Evolutionary conservation across 2,797 vertebrate species (phyloP).

Genomic region (Gymnopithys bicolor): DNA sequence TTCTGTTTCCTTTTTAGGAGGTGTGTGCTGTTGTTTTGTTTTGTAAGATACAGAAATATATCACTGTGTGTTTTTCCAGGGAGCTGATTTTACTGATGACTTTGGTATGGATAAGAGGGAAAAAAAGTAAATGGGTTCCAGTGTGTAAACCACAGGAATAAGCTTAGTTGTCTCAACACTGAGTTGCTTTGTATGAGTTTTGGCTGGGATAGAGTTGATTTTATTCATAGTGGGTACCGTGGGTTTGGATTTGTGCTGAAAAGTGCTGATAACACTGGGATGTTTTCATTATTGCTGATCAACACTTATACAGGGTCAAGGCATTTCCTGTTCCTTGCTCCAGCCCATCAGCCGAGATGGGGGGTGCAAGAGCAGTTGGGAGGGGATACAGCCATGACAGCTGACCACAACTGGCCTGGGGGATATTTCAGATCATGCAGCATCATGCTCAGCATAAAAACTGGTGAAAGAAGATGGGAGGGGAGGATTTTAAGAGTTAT

Average conservation of each 20-base stretch:
- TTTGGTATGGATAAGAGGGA: neutral
- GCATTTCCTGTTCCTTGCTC: accelerated
- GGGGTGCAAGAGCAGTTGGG: accelerated
- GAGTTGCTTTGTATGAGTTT: neutral
- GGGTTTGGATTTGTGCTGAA: neutral
- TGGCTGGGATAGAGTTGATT: neutral
- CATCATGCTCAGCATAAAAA: neutral
- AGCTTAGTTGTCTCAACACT: neutral
- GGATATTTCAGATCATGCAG: neutral
- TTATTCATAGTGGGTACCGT: neutral
- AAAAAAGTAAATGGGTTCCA: neutral
- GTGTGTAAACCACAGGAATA: neutral
- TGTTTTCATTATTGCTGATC: neutral
- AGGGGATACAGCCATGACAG: neutral
- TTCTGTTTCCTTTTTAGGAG: neutral
- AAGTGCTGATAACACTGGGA: neutral
- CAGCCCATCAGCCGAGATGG: accelerated
- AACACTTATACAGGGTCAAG: neutral
- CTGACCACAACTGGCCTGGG: neutral
- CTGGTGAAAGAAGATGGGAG: neutral
- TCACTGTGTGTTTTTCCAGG: neutral
- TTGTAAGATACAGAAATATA: neutral
- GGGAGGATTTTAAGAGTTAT: accelerated
- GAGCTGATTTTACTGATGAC: neutral
- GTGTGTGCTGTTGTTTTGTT: accelerated